A percentile compares a stretch with the other conserved stretches of the same genome.
Evolutionary conservation across 2,888 invertebrate genomes (phyloP).

Genomic region (Trachelus iudaicus): DNA sequence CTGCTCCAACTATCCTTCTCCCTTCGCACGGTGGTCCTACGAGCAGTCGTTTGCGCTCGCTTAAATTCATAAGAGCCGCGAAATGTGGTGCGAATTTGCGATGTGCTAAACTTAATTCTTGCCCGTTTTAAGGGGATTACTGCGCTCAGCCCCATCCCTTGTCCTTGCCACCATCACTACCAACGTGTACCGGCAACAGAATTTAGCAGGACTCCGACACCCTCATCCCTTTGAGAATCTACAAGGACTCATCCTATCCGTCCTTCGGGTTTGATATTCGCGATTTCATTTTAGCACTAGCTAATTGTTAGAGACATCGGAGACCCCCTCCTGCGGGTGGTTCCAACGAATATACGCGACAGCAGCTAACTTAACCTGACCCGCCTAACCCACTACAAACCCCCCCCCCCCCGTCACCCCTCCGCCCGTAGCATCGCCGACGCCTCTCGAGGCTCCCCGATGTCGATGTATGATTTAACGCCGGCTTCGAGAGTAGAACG

Average conservation of each 20-base stretch:
- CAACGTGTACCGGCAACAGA: too few relatives aligned
- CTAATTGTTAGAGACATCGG: slow-evolving; percentile 9
- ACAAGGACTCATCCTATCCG: too few relatives aligned
- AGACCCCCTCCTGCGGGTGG: slow-evolving; percentile 36
- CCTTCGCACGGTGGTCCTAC: not conserved
- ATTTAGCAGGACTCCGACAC: too few relatives aligned
- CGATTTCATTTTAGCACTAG: not conserved
- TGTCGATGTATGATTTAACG: slow-evolving; percentile 63
- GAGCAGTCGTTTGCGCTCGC: slow-evolving; percentile 24
- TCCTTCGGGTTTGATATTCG: not conserved
- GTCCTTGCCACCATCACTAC: not conserved
- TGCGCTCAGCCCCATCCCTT: slow-evolving; percentile 32
- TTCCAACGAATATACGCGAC: slow-evolving; percentile 50
- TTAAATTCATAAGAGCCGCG: slow-evolving; percentile 57
- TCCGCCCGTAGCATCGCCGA: slow-evolving; percentile 24
- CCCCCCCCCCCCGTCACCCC: slow-evolving; percentile 9
- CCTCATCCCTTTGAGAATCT: too few relatives aligned
- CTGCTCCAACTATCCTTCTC: not conserved
- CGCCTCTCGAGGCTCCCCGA: slow-evolving; percentile 46
- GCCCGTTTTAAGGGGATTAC: slow-evolving; percentile 56
- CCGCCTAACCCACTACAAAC: not conserved
- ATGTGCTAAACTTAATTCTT: slow-evolving; percentile 56
- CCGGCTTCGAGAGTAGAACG: slow-evolving; percentile 54
- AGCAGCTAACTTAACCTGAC: slow-evolving; percentile 23
- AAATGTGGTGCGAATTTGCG: slow-evolving; percentile 58